A percentile compares a stretch with the other conserved stretches of the same genome.
phyloP scores from a whole-genome alignment of 2,888 invertebrate genomes.

The Aquatica leii region DNA sequence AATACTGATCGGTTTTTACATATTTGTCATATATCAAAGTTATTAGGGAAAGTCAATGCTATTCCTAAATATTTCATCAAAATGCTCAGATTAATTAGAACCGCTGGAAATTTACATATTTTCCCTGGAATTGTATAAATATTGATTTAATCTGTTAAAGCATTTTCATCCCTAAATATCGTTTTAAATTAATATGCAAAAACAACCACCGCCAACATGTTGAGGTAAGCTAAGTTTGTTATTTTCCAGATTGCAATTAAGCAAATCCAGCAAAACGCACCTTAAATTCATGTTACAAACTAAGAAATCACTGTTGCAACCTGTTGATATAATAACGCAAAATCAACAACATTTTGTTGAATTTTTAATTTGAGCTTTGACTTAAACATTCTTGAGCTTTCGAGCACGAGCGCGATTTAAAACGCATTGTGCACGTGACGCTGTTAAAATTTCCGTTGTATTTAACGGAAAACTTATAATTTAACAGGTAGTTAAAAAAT shows the following conservation, averaged over 20 bases:
- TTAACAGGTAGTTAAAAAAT: slow-evolving; percentile 16
- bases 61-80: background rate
- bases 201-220: background rate
- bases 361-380: background rate
- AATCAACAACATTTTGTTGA: too few species aligned
- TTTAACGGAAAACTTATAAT: slow-evolving; percentile 8
- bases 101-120: background rate
- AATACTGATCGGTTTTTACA: too few species aligned
- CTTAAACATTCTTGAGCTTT: background rate
- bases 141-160: slow-evolving; percentile 1
- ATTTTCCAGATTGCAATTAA: too few species aligned
- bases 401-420: too few species aligned
- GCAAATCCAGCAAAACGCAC: background rate
- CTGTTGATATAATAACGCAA: slow-evolving; percentile 2
- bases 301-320: slow-evolving; percentile 6
- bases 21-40: background rate
- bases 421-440: background rate
- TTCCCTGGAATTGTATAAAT: background rate
- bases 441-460: background rate
- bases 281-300: background rate
- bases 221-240: too few species aligned
- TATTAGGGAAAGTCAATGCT: background rate
- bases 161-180: background rate
- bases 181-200: background rate
- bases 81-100: slow-evolving; percentile 2